These are phyloP conservation scores for Corythoichthys haematopterus DNA, from an alignment of 2,113 vertebrate species.

Conservation along the genomic window DNA sequence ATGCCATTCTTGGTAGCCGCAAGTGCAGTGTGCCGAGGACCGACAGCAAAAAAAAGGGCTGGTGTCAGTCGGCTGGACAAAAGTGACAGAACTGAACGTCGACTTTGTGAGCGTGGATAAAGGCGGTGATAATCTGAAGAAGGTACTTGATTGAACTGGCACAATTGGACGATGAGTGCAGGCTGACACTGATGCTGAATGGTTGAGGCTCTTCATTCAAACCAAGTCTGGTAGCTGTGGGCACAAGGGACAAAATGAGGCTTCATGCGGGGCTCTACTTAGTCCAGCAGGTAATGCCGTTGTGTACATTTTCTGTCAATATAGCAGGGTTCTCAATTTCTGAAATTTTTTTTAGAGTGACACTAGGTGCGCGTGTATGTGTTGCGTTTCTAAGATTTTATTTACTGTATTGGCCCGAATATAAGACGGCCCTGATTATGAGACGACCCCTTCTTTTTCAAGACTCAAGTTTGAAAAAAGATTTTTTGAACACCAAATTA, in stretches of 20 bases:
- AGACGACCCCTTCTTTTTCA: too few relatives aligned
- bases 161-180: not conserved
- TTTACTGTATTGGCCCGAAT: too few relatives aligned
- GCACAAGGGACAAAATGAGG: not conserved
- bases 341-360: too few relatives aligned
- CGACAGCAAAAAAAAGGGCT: not conserved
- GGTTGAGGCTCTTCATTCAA: not conserved
- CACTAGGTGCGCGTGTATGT: too few relatives aligned
- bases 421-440: too few relatives aligned
- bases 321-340: too few relatives aligned
- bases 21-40: not conserved
- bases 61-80: slow-evolving; percentile 15
- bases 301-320: not conserved
- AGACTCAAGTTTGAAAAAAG: too few relatives aligned
- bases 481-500: too few relatives aligned
- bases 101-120: not conserved
- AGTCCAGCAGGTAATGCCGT: not conserved
- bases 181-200: not conserved
- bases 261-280: not conserved
- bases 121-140: not conserved
- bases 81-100: slow-evolving; percentile 2
- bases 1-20: not conserved
- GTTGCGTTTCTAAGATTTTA: too few relatives aligned
- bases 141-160: not conserved
- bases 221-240: not conserved